Evolutionary conservation across 2,797 vertebrate genomes (phyloP).

Genomic region (Cossypha heuglini): DNA sequence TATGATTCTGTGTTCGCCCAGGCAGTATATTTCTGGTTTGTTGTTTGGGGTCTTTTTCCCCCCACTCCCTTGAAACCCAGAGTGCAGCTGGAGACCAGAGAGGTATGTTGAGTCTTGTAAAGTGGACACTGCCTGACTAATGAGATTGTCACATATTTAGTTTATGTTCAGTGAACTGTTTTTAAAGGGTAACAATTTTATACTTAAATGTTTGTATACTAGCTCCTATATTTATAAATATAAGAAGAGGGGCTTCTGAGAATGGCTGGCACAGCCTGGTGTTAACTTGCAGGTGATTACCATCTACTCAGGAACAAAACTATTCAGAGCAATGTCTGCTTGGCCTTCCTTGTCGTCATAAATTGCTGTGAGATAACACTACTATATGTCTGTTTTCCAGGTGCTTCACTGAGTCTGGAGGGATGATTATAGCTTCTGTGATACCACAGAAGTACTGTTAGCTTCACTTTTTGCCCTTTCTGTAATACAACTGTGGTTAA

Average conservation of each 20-base stretch:
- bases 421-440: background rate
- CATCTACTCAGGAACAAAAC: background rate
- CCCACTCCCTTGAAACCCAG: background rate
- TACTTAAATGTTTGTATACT: background rate
- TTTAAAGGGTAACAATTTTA: background rate
- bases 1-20: background rate
- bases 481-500: background rate
- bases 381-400: background rate
- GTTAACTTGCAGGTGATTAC: background rate
- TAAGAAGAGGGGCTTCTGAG: background rate
- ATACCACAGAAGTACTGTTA: background rate
- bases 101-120: background rate
- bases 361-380: background rate
- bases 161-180: background rate
- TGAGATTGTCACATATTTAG: background rate
- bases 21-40: background rate
- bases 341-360: background rate
- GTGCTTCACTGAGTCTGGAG: background rate
- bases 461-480: background rate
- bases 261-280: background rate
- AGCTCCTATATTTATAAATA: background rate
- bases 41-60: fast-evolving
- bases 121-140: background rate
- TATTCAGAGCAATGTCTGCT: background rate
- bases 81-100: background rate